Percentiles rank a stretch among this genome's conserved stretches.
Evolutionary conservation across 2,113 vertebrate genomes (phyloP).

Genomic region (Upupa epops): DNA sequence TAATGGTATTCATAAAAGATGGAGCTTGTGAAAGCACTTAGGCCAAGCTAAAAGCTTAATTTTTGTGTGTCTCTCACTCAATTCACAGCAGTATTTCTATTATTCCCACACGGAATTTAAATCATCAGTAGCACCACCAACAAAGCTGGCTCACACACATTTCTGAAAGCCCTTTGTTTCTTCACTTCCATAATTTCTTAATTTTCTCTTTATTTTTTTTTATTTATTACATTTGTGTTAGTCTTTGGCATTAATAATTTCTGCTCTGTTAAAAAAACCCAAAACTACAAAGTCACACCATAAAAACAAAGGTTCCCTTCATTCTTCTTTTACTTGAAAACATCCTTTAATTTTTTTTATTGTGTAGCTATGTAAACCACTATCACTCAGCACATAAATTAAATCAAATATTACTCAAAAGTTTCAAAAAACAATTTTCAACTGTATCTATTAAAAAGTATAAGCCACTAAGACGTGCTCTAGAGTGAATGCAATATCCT

Average conservation of each 20-base stretch:
- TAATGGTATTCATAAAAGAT: neutral
- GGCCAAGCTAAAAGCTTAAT: neutral
- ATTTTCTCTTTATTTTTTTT: neutral
- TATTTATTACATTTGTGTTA: neutral
- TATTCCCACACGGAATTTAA: neutral
- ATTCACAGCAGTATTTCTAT: neutral
- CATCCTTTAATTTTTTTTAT: neutral
- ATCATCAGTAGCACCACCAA: neutral
- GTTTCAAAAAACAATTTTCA: neutral
- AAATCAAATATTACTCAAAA: neutral
- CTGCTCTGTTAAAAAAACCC: neutral
- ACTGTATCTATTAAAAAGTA: neutral
- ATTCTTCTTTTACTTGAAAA: neutral
- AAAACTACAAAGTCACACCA: neutral
- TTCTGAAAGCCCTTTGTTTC: neutral
- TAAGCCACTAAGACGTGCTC: neutral
- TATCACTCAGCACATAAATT: neutral
- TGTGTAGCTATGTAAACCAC: neutral
- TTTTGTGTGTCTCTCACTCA: neutral
- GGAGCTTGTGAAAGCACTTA: neutral
- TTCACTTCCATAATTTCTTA: neutral
- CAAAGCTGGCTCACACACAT: neutral
- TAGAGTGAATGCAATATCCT: neutral
- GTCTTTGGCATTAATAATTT: neutral
- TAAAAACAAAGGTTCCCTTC: neutral